Evolutionary conservation across 2,113 vertebrate genomes (phyloP).

Genomic region (Syngnathoides biaculeatus): DNA sequence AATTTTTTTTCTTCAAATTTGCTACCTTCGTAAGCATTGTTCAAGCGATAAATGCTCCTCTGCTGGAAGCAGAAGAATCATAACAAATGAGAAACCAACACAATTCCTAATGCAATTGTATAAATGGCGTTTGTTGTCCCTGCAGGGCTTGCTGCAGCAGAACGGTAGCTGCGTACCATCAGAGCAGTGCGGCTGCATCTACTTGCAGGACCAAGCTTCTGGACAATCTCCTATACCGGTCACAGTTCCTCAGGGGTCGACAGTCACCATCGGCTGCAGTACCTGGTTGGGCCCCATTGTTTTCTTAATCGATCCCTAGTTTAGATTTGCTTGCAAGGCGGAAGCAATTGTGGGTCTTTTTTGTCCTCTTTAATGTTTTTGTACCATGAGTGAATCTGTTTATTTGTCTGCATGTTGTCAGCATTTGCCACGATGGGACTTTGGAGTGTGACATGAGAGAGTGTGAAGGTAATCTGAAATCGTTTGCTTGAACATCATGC

Average conservation of each 20-base stretch:
- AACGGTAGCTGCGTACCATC: slow-evolving; percentile 72
- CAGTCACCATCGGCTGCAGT: slow-evolving; percentile 76
- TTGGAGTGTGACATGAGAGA: slow-evolving; percentile 75
- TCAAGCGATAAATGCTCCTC: background rate
- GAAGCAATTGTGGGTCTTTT: background rate
- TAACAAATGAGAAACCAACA: background rate
- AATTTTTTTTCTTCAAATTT: background rate
- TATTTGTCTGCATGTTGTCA: slow-evolving; percentile 40
- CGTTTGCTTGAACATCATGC: background rate
- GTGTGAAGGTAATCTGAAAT: slow-evolving; percentile 76
- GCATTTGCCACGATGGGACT: slow-evolving; percentile 75
- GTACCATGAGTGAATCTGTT: background rate
- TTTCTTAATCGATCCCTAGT: background rate
- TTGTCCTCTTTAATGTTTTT: background rate
- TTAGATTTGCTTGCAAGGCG: background rate
- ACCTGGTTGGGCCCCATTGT: slow-evolving; percentile 73
- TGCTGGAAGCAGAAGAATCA: background rate
- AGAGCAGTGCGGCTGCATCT: slow-evolving; percentile 75
- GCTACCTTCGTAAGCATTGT: background rate
- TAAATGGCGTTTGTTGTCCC: background rate
- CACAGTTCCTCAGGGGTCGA: slow-evolving; percentile 65
- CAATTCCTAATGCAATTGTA: background rate
- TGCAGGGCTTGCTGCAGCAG: slow-evolving; percentile 81
- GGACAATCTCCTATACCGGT: slow-evolving; percentile 46
- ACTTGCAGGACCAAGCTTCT: slow-evolving; percentile 47